A percentile compares a stretch with the other conserved stretches of the same genome.
Evolutionary conservation across 2,797 vertebrate genomes (phyloP).

Genomic region (Leptodactylus fallax): DNA sequence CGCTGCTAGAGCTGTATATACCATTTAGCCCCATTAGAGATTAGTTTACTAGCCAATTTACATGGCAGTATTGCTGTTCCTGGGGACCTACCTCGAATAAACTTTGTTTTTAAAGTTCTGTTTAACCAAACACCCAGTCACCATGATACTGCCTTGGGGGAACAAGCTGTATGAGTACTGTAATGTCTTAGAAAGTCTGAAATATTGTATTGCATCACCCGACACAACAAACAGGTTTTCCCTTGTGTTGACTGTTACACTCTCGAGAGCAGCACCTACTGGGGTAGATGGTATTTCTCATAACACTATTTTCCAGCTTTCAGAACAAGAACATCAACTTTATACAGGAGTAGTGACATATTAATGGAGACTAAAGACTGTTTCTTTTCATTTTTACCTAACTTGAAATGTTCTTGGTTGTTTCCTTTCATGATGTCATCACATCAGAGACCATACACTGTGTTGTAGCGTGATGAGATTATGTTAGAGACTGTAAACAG

Average conservation of each 20-base stretch:
- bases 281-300: slow-evolving; percentile 9
- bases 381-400: too few relatives aligned
- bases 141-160: slow-evolving; percentile 16
- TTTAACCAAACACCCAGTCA: slow-evolving; percentile 7
- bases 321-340: neutral
- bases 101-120: slow-evolving; percentile 46
- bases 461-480: neutral
- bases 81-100: slow-evolving; percentile 10
- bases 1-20: too few relatives aligned
- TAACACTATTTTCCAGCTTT: neutral
- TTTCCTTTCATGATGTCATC: neutral
- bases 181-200: slow-evolving; percentile 36
- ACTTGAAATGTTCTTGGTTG: too few relatives aligned
- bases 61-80: neutral
- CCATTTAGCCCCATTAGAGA: neutral
- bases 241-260: neutral
- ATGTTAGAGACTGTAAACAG: neutral
- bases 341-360: neutral
- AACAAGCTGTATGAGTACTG: neutral
- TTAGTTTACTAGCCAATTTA: neutral
- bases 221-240: slow-evolving; percentile 27
- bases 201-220: slow-evolving; percentile 36
- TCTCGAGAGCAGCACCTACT: neutral
- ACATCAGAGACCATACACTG: neutral
- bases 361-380: neutral